Evolutionary conservation across 2,113 vertebrate species (phyloP), one percentile per base, ranked within the genome.

Genomic region (Chaetops frenatus): DNA sequence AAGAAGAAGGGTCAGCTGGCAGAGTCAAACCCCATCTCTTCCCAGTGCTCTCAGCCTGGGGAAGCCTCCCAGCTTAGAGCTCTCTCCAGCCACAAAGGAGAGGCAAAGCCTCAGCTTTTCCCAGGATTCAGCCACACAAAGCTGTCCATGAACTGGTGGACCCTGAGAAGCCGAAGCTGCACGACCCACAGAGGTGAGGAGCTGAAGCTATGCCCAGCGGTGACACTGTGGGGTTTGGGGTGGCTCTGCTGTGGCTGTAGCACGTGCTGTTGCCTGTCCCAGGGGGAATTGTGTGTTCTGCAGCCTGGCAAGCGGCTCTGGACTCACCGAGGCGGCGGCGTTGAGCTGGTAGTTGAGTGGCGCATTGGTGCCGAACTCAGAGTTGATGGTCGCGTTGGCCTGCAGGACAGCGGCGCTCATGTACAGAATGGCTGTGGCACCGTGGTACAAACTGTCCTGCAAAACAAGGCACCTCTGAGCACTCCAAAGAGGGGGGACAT

Each of bases 371-470:
- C 3, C 0, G 0, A 1, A 4, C 83, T 95, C 96, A 8, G 95
- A 96, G 19, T 0, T 4, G 83, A 97, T 96, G 51, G 96, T 78
- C 0, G 95, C 96, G 0, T 97, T 97, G 72, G 96, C 96, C 84
- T 97, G 96, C 91, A 97, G 27, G 64, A 96, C 96, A 28, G 96
- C 95, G 2, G 96, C 96, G 0, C 96, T 97, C 95, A 97, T 35
- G 77, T 97, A 97, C 64, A 97, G 72, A 14, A 97, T 97, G 86
- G 96, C 95, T 0, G 96, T 97, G 92, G 83, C 7, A 0, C 96
- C 88, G 0, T 97, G 96, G 77, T 97, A 97, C 88, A 97, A 58
- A 44, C 94, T 97, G 94, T 97, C 96, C 96, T 97, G 65, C 29
- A 36, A 72, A 88, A 53, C 33, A 18, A 38, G 38, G 38, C 22